A percentile compares a stretch with the other conserved stretches of the same genome.
These are phyloP conservation scores for Pampusana beccarii DNA, from an alignment of 2,113 vertebrate species.

Conservation along the genomic window DNA sequence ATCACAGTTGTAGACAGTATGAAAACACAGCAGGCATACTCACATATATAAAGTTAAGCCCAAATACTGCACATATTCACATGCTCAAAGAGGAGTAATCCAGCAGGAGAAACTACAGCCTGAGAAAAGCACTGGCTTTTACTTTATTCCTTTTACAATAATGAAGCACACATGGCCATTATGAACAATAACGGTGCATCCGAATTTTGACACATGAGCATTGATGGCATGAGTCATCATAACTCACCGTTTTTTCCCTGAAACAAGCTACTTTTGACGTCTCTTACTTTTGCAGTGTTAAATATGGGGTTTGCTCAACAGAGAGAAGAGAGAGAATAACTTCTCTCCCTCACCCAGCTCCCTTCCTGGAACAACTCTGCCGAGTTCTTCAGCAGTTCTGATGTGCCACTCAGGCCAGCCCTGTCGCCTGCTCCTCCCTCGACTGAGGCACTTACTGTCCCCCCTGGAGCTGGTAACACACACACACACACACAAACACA, in stretches of 20 bases:
- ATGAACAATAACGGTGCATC: neutral
- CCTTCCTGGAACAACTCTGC: neutral
- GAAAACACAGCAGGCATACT: constrained; percentile 7
- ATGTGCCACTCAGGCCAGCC: neutral
- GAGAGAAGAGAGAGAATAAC: neutral
- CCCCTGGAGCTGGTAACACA: neutral
- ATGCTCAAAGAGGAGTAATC: neutral
- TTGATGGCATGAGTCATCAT: constrained; percentile 8
- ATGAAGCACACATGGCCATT: neutral
- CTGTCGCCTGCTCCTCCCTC: neutral
- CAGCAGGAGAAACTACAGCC: neutral
- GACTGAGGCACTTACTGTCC: neutral
- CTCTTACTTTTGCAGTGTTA: neutral
- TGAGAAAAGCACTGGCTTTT: neutral
- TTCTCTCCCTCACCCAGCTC: neutral
- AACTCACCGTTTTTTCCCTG: neutral
- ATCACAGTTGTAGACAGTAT: neutral
- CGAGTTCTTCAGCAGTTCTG: neutral
- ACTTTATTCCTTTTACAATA: neutral
- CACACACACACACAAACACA: neutral
- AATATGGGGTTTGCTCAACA: neutral
- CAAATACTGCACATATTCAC: neutral
- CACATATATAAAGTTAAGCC: neutral
- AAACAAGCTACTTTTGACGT: neutral
- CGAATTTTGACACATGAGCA: neutral